A percentile compares a stretch with the other conserved stretches of the same genome.
These are phyloP conservation scores for Biston stratarius DNA, from an alignment of 2,888 invertebrate species.

Conservation along the genomic window DNA sequence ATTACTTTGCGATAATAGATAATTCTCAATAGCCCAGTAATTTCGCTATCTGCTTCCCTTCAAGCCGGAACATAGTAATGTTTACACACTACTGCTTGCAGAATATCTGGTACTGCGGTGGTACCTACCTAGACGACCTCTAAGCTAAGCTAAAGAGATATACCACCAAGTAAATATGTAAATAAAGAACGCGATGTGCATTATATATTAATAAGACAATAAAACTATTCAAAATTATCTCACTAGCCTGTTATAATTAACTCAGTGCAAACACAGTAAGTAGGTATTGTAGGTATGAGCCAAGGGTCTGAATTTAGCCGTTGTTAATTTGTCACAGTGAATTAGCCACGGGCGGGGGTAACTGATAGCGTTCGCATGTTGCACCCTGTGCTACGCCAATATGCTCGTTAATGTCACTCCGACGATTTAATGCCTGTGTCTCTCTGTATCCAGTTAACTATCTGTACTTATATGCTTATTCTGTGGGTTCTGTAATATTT, in stretches of 20 bases:
- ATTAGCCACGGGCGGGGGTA: slow-evolving; percentile 83
- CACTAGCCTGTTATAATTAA: slow-evolving; percentile 17
- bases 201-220: no score
- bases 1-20: no score
- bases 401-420: slow-evolving; percentile 80
- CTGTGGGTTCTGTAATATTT: slow-evolving; percentile 12
- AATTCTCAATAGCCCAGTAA: no score
- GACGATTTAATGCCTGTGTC: slow-evolving; percentile 79
- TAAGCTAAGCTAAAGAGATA: no score
- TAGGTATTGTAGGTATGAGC: slow-evolving; percentile 38
- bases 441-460: slow-evolving; percentile 69
- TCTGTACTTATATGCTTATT: slow-evolving; percentile 50
- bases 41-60: no score
- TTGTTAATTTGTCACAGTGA: slow-evolving; percentile 86
- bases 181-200: no score
- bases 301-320: slow-evolving; percentile 78
- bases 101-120: no score
- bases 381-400: slow-evolving; percentile 83
- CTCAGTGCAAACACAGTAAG: slow-evolving; percentile 26
- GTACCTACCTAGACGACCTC: no score
- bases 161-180: no score
- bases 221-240: neutral
- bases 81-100: no score
- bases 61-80: no score
- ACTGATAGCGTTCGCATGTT: slow-evolving; percentile 84